A percentile compares a stretch with the other conserved stretches of the same genome.
These are phyloP conservation scores for Notodromas monacha DNA, from an alignment of 2,888 invertebrate genomes.

Conservation along the genomic window DNA sequence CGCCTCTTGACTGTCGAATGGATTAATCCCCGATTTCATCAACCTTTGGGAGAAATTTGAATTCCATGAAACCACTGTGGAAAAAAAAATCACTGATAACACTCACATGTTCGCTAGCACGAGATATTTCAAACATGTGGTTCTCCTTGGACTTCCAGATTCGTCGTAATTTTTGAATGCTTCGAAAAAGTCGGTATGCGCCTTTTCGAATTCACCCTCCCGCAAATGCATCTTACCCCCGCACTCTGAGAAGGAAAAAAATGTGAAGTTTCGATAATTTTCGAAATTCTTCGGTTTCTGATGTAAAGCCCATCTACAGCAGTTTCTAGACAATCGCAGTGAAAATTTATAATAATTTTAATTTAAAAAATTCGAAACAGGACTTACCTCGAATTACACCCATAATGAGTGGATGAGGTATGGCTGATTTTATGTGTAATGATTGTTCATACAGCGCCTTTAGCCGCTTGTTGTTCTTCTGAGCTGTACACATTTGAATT, in stretches of 20 bases:
- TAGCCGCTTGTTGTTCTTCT: slow-evolving; percentile 93
- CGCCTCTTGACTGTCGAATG: slow-evolving; percentile 97
- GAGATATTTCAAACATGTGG: slow-evolving; percentile 86
- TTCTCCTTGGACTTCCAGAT: slow-evolving; percentile 77
- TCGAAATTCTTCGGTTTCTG: not conserved
- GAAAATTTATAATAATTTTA: no score
- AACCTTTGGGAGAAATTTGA: slow-evolving; percentile 25
- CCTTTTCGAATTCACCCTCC: slow-evolving; percentile 92
- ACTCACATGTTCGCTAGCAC: slow-evolving; percentile 91
- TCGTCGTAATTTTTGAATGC: slow-evolving; percentile 99
- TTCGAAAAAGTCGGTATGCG: slow-evolving; percentile 97
- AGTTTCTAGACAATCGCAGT: not conserved
- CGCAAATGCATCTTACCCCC: slow-evolving; percentile 98
- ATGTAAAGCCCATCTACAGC: not conserved
- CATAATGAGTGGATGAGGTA: slow-evolving; percentile 99
- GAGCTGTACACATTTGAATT: slow-evolving; percentile 98
- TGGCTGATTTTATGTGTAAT: slow-evolving; percentile 89
- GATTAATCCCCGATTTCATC: slow-evolving; percentile 97
- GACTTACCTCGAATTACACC: slow-evolving; percentile 72
- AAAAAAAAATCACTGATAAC: slow-evolving; percentile 11
- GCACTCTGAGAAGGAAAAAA: slow-evolving; percentile 31
- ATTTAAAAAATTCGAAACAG: slow-evolving; percentile 1
- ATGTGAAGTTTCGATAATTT: not conserved
- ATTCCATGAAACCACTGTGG: not conserved
- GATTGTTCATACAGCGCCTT: slow-evolving; percentile 91